phyloP scores from a whole-genome alignment of 2,888 invertebrate species.

The Caenorhabditis sp. region DNA sequence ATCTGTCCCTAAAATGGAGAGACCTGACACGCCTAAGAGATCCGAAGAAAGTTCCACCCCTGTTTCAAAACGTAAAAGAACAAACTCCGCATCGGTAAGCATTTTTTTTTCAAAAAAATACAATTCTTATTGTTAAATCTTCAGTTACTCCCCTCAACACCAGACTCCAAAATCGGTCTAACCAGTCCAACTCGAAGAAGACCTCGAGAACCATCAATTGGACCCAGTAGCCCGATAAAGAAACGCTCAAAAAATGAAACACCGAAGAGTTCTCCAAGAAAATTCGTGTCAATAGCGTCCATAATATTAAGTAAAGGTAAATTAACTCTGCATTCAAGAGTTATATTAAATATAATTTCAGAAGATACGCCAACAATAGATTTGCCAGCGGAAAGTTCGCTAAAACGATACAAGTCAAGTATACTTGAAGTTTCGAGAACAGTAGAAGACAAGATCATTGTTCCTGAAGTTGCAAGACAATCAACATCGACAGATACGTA shows the following conservation, averaged over 20 bases:
- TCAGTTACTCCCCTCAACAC: conserved; percentile 5
- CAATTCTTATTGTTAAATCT: neutral
- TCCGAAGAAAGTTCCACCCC: neutral
- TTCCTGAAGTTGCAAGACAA: neutral
- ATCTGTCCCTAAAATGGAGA: neutral
- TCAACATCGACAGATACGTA: neutral
- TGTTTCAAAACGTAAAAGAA: conserved; percentile 13
- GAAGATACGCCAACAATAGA: neutral
- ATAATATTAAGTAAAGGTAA: neutral
- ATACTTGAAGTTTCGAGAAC: neutral
- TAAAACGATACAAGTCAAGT: neutral
- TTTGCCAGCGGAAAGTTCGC: neutral
- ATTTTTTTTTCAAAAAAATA: neutral
- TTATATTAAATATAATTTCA: too few species aligned
- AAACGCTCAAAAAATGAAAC: neutral
- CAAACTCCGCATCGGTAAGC: conserved; percentile 12
- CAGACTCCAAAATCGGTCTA: neutral
- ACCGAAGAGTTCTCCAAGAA: neutral
- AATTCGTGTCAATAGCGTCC: neutral
- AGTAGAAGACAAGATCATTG: neutral
- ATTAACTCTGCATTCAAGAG: too few species aligned
- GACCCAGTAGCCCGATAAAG: neutral
- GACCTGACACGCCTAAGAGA: neutral
- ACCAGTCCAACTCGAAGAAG: neutral
- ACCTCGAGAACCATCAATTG: neutral